These are phyloP conservation scores for Rhingia rostrata DNA, from an alignment of 2,888 invertebrate genomes.

Conservation along the genomic window DNA sequence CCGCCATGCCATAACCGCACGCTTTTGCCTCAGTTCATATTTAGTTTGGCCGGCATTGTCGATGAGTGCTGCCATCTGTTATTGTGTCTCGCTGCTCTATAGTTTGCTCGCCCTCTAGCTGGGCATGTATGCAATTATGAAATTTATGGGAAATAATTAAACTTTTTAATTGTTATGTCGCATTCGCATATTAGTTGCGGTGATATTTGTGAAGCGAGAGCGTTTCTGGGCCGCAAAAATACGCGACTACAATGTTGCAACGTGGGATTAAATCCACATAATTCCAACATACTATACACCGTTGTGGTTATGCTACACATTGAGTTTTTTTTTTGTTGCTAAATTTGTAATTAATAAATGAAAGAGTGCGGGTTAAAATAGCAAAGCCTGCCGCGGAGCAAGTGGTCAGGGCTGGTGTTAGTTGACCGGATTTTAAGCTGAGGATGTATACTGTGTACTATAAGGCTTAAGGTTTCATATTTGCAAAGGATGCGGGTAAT, in stretches of 20 bases:
- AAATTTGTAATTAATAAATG: slow-evolving; percentile 65
- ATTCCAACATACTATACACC: slow-evolving; percentile 8
- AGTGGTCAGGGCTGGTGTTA: slow-evolving; percentile 53
- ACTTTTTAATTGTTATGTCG: slow-evolving; percentile 59
- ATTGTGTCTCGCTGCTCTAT: slow-evolving; percentile 21
- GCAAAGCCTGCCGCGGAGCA: neutral
- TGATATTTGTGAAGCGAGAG: slow-evolving; percentile 44
- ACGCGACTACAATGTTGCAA: slow-evolving; percentile 32
- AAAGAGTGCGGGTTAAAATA: slow-evolving; percentile 37
- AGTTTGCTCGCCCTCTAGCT: neutral
- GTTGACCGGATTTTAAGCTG: slow-evolving; percentile 20
- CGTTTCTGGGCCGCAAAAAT: slow-evolving; percentile 61
- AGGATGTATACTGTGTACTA: neutral
- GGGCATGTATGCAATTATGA: slow-evolving; percentile 51
- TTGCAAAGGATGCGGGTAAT: neutral
- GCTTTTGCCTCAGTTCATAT: slow-evolving; percentile 71
- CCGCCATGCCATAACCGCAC: slow-evolving; percentile 48
- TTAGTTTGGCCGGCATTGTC: slow-evolving; percentile 63
- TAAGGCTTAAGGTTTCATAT: slow-evolving; percentile 1
- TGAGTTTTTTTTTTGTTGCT: slow-evolving; percentile 29
- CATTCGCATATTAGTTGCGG: slow-evolving; percentile 47
- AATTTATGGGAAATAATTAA: slow-evolving; percentile 70
- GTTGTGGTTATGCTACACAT: slow-evolving; percentile 3
- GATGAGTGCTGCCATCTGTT: slow-evolving; percentile 71
- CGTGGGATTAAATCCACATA: slow-evolving; percentile 32